Conservation (phyloP, 2,888 invertebrate species). For the Neoascia interrupta region DNA sequence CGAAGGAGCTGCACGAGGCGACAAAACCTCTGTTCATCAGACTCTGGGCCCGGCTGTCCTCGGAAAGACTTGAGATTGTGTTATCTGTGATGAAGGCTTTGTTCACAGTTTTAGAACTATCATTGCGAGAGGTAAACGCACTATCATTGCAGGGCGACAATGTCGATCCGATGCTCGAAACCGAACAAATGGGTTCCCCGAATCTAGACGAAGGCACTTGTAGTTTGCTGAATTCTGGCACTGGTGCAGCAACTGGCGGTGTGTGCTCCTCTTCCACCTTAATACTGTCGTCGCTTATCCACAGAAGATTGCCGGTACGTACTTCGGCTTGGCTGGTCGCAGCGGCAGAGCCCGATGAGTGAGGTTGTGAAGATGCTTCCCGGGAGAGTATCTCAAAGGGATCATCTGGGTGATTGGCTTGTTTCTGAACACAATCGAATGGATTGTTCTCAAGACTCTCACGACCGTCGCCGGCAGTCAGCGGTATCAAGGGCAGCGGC, state of each 20-base stretch:
- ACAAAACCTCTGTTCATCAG: slow-evolving; percentile 54
- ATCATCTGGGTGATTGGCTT: slow-evolving; percentile 71
- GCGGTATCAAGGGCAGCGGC: slow-evolving; percentile 25
- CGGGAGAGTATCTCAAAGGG: slow-evolving; percentile 72
- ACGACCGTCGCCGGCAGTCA: slow-evolving; percentile 27
- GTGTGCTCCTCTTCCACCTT: slow-evolving; percentile 26
- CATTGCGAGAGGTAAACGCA: slow-evolving; percentile 50
- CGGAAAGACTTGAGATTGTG: slow-evolving; percentile 44
- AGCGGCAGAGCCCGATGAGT: slow-evolving; percentile 3
- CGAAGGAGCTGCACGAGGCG: slow-evolving; percentile 47
- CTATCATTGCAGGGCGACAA: slow-evolving; percentile 46
- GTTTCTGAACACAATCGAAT: slow-evolving; percentile 72
- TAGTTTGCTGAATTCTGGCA: slow-evolving; percentile 29
- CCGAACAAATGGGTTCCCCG: slow-evolving; percentile 43
- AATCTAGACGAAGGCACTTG: slow-evolving; percentile 47
- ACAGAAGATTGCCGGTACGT: slow-evolving; percentile 38
- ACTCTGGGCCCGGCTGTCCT: slow-evolving; percentile 43
- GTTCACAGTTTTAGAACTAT: slow-evolving; percentile 49
- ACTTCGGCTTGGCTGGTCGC: slow-evolving; percentile 34
- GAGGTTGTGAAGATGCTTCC: slow-evolving; percentile 70
- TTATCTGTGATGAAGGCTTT: slow-evolving; percentile 54
- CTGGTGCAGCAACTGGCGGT: neutral
- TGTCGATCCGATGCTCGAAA: slow-evolving; percentile 45
- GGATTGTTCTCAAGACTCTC: slow-evolving; percentile 73
- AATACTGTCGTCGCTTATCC: slow-evolving; percentile 59